Evolutionary conservation across 1,140 invertebrate species (phyloP).

Genomic region (Ostrea denselamellosa): DNA sequence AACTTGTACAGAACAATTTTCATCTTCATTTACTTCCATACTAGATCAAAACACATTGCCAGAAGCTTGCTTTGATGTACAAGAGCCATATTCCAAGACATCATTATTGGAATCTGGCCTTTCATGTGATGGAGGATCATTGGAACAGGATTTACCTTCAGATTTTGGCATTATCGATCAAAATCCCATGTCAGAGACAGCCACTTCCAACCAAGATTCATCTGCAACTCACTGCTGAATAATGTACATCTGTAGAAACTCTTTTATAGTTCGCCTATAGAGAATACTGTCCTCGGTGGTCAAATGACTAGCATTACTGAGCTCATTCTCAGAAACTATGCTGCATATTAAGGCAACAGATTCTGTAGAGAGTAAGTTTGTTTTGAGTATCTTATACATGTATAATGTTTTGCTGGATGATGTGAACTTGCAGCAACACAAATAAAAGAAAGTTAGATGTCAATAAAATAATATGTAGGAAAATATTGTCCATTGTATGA

Average conservation of each 20-base stretch:
- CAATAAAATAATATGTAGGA: neutral
- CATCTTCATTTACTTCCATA: neutral
- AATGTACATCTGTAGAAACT: neutral
- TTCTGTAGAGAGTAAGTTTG: neutral
- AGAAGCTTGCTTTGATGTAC: neutral
- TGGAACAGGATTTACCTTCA: neutral
- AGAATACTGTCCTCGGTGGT: neutral
- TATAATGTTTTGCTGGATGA: neutral
- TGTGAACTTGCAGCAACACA: too few relatives aligned
- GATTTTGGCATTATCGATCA: constrained; percentile 13
- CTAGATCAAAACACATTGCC: neutral
- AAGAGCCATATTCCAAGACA: neutral
- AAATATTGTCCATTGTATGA: neutral
- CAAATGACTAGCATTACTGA: neutral
- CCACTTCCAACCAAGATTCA: neutral
- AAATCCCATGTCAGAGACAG: neutral
- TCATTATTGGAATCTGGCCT: neutral
- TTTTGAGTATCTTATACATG: neutral
- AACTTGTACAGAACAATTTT: neutral
- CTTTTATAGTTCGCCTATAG: neutral
- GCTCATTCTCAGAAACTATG: neutral
- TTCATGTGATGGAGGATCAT: neutral
- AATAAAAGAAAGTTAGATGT: neutral
- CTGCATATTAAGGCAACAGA: neutral
- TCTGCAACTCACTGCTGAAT: neutral